A percentile compares a stretch with the other conserved stretches of the same genome.
These are phyloP conservation scores for Peromyscus nudipes DNA, from an alignment of 2,797 vertebrate genomes.

Conservation along the genomic window DNA sequence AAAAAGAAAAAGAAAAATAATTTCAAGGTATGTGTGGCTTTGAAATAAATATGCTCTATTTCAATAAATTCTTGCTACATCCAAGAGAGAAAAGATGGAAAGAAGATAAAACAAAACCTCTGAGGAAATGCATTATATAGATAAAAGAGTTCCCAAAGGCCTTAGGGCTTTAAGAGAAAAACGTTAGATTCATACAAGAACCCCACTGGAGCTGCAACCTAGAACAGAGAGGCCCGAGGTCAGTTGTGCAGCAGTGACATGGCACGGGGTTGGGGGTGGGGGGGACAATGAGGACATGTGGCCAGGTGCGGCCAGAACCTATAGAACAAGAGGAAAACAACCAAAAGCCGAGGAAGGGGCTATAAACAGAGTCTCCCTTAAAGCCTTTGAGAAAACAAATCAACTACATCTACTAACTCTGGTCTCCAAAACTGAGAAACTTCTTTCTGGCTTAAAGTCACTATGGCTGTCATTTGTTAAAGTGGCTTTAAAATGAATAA, in stretches of 20 bases:
- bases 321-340: not conserved
- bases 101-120: not conserved
- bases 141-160: constrained; percentile 15
- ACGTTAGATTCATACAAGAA: constrained; percentile 25
- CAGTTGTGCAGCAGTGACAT: not conserved
- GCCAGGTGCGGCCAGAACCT: not conserved
- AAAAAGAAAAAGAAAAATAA: not conserved
- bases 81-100: not conserved
- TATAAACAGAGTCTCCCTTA: not conserved
- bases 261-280: too few species aligned
- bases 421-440: not conserved
- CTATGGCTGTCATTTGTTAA: not conserved
- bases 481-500: not conserved
- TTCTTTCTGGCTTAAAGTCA: not conserved
- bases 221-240: not conserved
- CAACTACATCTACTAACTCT: not conserved
- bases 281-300: not conserved
- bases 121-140: constrained; percentile 13
- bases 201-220: not conserved
- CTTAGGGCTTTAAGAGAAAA: constrained; percentile 16
- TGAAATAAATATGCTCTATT: constrained; percentile 22
- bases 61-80: not conserved
- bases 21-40: not conserved
- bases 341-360: not conserved
- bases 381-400: not conserved